Evolutionary conservation across 2,888 invertebrate genomes (phyloP), one percentile per base, ranked within the genome.

Genomic region (Eupithecia tripunctaria): DNA sequence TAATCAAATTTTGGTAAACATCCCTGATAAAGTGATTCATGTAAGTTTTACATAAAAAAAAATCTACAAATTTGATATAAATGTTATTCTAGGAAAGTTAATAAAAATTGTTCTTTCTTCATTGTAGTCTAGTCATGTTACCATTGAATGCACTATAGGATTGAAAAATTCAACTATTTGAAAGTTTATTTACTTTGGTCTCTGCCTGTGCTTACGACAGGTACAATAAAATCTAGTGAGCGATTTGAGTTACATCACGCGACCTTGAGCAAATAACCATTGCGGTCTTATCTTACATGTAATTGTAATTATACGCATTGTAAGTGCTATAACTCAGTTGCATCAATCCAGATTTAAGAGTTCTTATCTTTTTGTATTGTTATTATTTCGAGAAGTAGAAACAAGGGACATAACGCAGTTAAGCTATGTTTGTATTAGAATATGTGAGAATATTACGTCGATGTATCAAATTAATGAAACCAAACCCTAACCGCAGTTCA

Each of bases 231-330:
- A 76, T 74, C 70, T 29, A 38, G 77, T 78, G 71, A 78, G 71
- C 69, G 67, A 72, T 72, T 75, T 64, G 64, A 62, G 62, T 76
- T 73, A 64, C 78, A 63, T 68, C 74, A 76, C 56, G 18, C 67
- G 68, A 76, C 79, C 80, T 79, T 77, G 76, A 68, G 56, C 74
- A 78, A 78, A 74, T 72, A 67, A 72, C 68, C 71, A 70, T 72
- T 70, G 76, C 74, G 67, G 74, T 74, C 75, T 77, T 79, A 77
- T 80, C 73, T 78, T 68, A 70, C 21, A 66, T 60, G 73, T 76
- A 74, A 76, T 75, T 77, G 68, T 74, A 71, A 74, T 74, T 76
- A 70, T 74, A 72, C 78, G 76, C 78, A 78, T 68, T 76, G 76
- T 76, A 70, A 76, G 74, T 73, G 74, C 76, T 70, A 66, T 73